phyloP scores from a whole-genome alignment of 2,113 vertebrate genomes.

The Burhinus bistriatus region DNA sequence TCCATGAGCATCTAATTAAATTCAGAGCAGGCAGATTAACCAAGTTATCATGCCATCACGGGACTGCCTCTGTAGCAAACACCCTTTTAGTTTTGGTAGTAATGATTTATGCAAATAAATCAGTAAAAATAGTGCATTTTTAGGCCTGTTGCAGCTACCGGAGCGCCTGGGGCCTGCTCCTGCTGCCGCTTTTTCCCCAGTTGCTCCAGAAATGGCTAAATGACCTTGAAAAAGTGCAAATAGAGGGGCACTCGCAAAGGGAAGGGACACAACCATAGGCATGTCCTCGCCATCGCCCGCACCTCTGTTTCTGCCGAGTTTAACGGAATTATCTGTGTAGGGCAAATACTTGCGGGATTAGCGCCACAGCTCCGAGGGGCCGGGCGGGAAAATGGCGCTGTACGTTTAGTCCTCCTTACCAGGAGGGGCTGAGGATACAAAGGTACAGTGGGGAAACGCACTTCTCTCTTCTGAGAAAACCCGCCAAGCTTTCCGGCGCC shows the following conservation, averaged over 20 bases:
- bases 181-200: not conserved
- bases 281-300: not conserved
- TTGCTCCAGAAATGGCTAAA: accelerated
- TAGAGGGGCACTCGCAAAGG: accelerated
- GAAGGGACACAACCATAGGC: not conserved
- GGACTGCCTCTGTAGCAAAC: accelerated
- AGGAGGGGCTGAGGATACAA: accelerated
- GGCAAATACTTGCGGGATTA: not conserved
- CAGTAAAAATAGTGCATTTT: not conserved
- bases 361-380: not conserved
- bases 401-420: not conserved
- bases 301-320: not conserved
- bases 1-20: not conserved
- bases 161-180: accelerated
- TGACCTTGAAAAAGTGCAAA: not conserved
- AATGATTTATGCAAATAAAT: not conserved
- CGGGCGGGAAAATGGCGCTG: not conserved
- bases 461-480: not conserved
- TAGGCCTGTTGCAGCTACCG: not conserved
- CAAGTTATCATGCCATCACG: accelerated
- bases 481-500: accelerated
- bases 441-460: accelerated
- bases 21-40: not conserved
- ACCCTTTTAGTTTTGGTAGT: not conserved
- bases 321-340: not conserved